A percentile compares a stretch with the other conserved stretches of the same genome.
Evolutionary conservation across 2,888 invertebrate genomes (phyloP).

Genomic region (Watsonalla binaria): DNA sequence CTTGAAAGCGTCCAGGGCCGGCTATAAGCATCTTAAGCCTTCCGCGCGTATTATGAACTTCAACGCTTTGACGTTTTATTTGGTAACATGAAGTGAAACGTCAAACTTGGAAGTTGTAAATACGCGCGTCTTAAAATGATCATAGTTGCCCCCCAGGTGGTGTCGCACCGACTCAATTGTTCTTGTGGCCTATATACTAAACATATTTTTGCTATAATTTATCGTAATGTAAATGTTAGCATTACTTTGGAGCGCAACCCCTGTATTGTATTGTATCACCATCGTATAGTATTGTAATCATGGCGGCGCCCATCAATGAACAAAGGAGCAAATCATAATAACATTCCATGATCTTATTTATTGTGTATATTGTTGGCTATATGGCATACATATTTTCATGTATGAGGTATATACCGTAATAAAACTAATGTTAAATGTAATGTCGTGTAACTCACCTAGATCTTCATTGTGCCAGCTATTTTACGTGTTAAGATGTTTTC

Average conservation of each 20-base stretch:
- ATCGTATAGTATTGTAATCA: constrained; percentile 24
- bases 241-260: constrained; percentile 62
- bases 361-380: constrained; percentile 73
- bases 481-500: constrained; percentile 68
- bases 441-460: constrained; percentile 68
- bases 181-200: constrained; percentile 52
- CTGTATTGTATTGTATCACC: constrained; percentile 31
- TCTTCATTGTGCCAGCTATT: constrained; percentile 77
- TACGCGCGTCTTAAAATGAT: no score
- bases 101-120: no score
- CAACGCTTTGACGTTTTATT: no score
- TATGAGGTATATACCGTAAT: constrained; percentile 57
- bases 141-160: not conserved
- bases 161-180: constrained; percentile 19
- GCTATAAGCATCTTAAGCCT: no score
- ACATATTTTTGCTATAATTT: constrained; percentile 79
- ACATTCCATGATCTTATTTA: constrained; percentile 79
- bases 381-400: constrained; percentile 74
- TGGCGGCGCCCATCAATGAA: constrained; percentile 42
- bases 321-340: constrained; percentile 61
- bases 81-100: no score
- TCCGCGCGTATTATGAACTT: no score
- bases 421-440: constrained; percentile 58
- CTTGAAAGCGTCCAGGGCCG: no score
- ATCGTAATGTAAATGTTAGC: constrained; percentile 58